Evolutionary conservation across 2,888 invertebrate species (phyloP), one percentile per base, ranked within the genome.

Genomic region (Xestia xanthographa): DNA sequence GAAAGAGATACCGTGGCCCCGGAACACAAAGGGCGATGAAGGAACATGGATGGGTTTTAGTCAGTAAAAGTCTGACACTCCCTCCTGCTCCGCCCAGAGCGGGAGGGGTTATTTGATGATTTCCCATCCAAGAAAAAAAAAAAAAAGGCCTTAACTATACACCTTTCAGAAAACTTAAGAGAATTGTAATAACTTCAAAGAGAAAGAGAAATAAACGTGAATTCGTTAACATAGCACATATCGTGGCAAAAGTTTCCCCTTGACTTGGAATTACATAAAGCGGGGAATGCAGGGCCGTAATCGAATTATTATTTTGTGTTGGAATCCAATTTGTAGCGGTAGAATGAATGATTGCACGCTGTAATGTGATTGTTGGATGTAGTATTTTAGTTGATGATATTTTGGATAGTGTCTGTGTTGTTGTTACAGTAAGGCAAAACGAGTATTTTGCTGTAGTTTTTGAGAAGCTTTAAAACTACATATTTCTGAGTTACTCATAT

Each of bases 191-290:
- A 82, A 82, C 79, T 83, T 78, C 29, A 50, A 41, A 68, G 70
- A n/a, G 68, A 62, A 75, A 83, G 26, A 50, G 43, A 65, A 72
- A 86, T 80, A 78, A 80, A 73, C 65, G 69, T 75, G 72, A 80
- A 86, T 86, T 88, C 84, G 86, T 88, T 87, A 86, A 72, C 86
- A 82, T 82, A 87, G 87, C 88, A 90, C 84, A 88, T 85, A 88
- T 86, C 58, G 85, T 72, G 77, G 66, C 80, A 86, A 89, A 89
- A 90, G 83, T 89, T 91, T 88, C 75, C 63, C 71, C 75, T 67
- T 20, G 67, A 70, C 69, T 77, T 80, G 67, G 58, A 84, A 82
- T 83, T 87, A 83, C 80, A 67, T 68, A 76, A 85, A 79, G 80
- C 83, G 71, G 65, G 72, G 82, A 84, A 81, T 83, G 83, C 79